Conservation (phyloP, 2,113 vertebrate species). For the Gnathonemus echidnorhynchus region DNA sequence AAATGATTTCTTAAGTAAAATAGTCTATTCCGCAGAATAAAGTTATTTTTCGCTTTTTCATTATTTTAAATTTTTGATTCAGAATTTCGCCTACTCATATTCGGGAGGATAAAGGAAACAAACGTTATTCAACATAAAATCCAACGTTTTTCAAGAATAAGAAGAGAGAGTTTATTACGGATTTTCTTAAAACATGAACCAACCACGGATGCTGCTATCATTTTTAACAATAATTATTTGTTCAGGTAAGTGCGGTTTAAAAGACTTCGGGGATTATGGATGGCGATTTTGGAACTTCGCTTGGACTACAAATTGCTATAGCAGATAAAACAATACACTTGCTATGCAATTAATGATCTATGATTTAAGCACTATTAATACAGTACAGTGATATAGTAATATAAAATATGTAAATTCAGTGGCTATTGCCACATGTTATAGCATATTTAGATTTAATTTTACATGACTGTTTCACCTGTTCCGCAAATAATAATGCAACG, state of each 20-base stretch:
- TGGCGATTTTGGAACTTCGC: background rate
- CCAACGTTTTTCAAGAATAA: slow-evolving; percentile 1
- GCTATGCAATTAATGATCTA: background rate
- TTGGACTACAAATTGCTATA: background rate
- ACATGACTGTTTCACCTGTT: background rate
- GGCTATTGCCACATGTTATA: background rate
- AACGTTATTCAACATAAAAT: background rate
- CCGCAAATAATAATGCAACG: background rate
- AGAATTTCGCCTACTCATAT: slow-evolving; percentile 19
- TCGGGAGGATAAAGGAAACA: slow-evolving; percentile 6
- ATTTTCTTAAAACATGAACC: slow-evolving; percentile 48
- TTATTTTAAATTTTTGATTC: background rate
- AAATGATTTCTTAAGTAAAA: slow-evolving; percentile 37
- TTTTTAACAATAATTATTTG: slow-evolving; percentile 37
- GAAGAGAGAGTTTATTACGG: slow-evolving; percentile 1
- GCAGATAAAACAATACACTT: background rate
- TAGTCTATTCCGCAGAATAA: background rate
- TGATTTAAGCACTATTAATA: background rate
- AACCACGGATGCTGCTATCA: slow-evolving; percentile 38
- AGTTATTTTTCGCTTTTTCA: background rate
- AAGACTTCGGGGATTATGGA: background rate
- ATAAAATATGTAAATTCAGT: background rate
- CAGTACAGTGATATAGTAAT: background rate
- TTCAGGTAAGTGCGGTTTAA: slow-evolving; percentile 52
- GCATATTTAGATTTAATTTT: background rate